phyloP scores from a whole-genome alignment of 2,888 invertebrate species.

The Tillus elongatus region DNA sequence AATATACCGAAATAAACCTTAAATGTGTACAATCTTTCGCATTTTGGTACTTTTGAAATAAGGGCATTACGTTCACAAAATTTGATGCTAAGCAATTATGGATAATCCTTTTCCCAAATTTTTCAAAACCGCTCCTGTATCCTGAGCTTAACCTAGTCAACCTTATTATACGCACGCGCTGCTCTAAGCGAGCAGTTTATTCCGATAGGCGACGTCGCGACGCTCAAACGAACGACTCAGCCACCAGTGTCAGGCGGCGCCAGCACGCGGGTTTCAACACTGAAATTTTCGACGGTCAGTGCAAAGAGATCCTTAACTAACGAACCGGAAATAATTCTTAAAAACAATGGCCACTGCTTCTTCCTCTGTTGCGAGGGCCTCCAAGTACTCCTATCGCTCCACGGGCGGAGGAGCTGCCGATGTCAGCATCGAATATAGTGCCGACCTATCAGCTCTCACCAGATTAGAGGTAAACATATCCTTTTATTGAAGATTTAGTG shows the following conservation, averaged over 20 bases:
- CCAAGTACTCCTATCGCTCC: slow-evolving; percentile 88
- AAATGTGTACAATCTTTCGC: too few species aligned
- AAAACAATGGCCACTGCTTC: slow-evolving; percentile 33
- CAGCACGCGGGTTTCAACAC: slow-evolving; percentile 42
- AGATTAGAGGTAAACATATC: slow-evolving; percentile 87
- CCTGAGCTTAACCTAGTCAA: too few species aligned
- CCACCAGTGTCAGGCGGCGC: slow-evolving; percentile 52
- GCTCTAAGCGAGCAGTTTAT: slow-evolving; percentile 29
- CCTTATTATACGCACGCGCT: slow-evolving; percentile 32
- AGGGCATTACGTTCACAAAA: too few species aligned
- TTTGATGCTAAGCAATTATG: too few species aligned
- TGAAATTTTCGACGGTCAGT: slow-evolving; percentile 39
- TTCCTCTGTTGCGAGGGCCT: slow-evolving; percentile 58
- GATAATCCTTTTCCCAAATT: too few species aligned
- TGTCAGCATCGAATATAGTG: slow-evolving; percentile 90
- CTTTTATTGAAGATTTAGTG: too few species aligned
- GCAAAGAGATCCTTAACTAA: slow-evolving; percentile 25
- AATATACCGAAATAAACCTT: too few species aligned
- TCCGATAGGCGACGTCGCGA: slow-evolving; percentile 38
- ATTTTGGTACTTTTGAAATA: too few species aligned
- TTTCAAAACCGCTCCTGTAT: too few species aligned
- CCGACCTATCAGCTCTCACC: slow-evolving; percentile 88
- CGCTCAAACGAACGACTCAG: slow-evolving; percentile 51
- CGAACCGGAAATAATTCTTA: slow-evolving; percentile 9
- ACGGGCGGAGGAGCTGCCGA: slow-evolving; percentile 68